These are phyloP conservation scores for Nansenia antarctica DNA, from an alignment of 2,113 vertebrate species.

Conservation along the genomic window DNA sequence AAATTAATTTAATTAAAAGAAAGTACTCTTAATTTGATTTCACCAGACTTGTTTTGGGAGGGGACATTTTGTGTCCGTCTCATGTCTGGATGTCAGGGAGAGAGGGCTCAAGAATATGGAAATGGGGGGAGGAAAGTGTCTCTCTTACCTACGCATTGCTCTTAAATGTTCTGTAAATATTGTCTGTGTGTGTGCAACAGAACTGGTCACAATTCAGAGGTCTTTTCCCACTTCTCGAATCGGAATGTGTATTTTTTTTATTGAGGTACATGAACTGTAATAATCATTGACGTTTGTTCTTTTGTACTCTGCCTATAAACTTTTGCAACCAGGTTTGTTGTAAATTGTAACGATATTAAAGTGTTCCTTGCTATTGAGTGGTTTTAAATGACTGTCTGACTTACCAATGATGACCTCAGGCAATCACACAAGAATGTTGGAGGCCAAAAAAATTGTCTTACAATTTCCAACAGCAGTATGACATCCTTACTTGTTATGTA, in stretches of 20 bases:
- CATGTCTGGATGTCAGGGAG: neutral
- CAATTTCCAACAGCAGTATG: too few species aligned
- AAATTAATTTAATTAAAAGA: constrained; percentile 3
- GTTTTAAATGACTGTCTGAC: too few species aligned
- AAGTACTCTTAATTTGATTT: neutral
- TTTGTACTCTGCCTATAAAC: constrained; percentile 44
- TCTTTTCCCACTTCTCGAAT: constrained; percentile 1
- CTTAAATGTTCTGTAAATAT: constrained; percentile 18
- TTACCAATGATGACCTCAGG: too few species aligned
- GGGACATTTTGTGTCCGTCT: neutral
- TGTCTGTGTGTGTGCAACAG: neutral
- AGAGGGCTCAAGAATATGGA: neutral
- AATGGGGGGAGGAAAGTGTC: neutral
- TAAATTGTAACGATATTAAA: constrained; percentile 53
- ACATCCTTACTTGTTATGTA: too few species aligned
- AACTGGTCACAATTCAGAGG: neutral
- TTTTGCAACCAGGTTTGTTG: constrained; percentile 35
- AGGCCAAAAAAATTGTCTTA: too few species aligned
- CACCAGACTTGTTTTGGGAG: constrained; percentile 7
- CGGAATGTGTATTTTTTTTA: constrained; percentile 34
- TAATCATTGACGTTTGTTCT: constrained; percentile 5
- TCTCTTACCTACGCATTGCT: neutral
- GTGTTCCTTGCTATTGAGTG: constrained; percentile 6
- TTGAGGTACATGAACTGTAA: constrained; percentile 29
- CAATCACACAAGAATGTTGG: too few species aligned